Conservation (phyloP, 2,113 vertebrate species). For the Centropristis striata region DNA sequence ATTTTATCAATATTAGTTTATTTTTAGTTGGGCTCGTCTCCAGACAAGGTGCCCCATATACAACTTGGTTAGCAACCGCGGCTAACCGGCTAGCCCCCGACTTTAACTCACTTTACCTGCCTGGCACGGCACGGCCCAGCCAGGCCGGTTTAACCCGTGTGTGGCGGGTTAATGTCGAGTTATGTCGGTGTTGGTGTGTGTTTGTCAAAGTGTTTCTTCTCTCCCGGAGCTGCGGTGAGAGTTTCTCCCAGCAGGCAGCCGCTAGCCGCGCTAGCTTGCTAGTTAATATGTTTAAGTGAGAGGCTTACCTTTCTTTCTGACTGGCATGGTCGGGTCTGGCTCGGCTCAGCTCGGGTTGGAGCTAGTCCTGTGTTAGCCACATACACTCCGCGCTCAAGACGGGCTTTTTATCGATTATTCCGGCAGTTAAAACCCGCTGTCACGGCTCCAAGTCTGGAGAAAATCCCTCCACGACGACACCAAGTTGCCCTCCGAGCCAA, state of each 20-base stretch:
- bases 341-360: conserved; percentile 53
- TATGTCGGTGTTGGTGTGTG: background rate
- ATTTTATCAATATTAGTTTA: conserved; percentile 64
- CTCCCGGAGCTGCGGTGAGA: background rate
- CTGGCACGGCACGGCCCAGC: conserved; percentile 33
- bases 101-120: conserved; percentile 65
- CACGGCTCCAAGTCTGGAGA: conserved; percentile 45
- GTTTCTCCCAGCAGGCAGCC: conserved; percentile 26
- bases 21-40: conserved; percentile 65
- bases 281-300: conserved; percentile 30
- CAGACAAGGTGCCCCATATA: conserved; percentile 64
- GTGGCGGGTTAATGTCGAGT: rapidly evolving
- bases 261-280: conserved; percentile 72
- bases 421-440: conserved; percentile 33
- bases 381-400: conserved; percentile 40
- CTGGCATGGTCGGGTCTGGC: conserved; percentile 87
- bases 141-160: background rate
- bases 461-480: conserved; percentile 51
- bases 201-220: background rate
- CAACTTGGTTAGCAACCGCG: conserved; percentile 69
- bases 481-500: conserved; percentile 47
- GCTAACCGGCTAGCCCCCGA: conserved; percentile 68
- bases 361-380: conserved; percentile 48
- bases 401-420: background rate
- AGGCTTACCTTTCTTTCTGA: conserved; percentile 93